Evolutionary conservation across 2,888 invertebrate species (phyloP).

Genomic region (Tholera decimalis): DNA sequence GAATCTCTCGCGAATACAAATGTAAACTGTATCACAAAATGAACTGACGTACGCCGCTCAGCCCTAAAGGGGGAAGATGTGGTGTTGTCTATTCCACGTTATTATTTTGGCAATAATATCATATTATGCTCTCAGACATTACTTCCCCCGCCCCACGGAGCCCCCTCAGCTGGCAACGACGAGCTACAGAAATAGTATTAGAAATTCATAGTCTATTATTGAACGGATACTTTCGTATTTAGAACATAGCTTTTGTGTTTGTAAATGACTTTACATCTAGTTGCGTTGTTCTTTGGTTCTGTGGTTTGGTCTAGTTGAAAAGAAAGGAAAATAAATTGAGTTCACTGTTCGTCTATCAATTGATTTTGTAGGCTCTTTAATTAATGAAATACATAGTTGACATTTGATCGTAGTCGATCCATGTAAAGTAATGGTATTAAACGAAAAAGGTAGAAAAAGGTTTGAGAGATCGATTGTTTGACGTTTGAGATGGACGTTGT

Average conservation of each 20-base stretch:
- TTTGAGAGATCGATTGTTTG: too few species aligned
- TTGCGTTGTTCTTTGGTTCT: conserved; percentile 12
- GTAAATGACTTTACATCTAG: conserved; percentile 57
- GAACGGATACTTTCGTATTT: conserved; percentile 80
- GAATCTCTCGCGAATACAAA: conserved; percentile 1
- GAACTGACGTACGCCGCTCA: conserved; percentile 52
- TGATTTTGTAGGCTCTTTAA: neutral
- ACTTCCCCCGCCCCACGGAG: conserved; percentile 63
- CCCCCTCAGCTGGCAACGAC: conserved; percentile 76
- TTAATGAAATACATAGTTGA: too few species aligned
- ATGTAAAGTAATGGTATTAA: too few species aligned
- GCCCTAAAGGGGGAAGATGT: conserved; percentile 71
- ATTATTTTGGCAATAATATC: conserved; percentile 88
- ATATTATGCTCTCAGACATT: conserved; percentile 80
- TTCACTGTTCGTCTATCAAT: neutral
- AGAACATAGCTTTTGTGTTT: conserved; percentile 77
- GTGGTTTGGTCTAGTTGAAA: neutral
- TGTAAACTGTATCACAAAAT: conserved; percentile 40
- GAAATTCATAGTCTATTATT: conserved; percentile 86
- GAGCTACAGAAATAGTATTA: conserved; percentile 84
- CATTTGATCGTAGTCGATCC: too few species aligned
- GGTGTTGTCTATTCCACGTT: conserved; percentile 77
- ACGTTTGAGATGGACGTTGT: too few species aligned
- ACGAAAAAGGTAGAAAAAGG: too few species aligned
- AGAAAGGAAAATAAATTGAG: too few species aligned